phyloP scores from a whole-genome alignment of 2,888 invertebrate genomes.

The Bembecia ichneumoniformis region DNA sequence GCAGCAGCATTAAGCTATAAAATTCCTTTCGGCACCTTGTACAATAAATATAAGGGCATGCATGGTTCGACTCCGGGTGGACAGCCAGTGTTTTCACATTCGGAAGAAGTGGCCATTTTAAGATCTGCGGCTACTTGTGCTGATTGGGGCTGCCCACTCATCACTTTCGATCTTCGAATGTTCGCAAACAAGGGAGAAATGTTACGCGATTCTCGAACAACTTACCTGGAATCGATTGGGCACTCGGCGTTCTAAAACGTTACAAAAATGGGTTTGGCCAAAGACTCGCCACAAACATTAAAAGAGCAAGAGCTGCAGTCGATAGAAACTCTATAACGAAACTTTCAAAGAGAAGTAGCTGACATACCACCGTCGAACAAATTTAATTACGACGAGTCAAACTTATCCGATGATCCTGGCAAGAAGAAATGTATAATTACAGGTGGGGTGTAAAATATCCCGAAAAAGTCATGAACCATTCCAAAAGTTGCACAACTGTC shows the following conservation, averaged over 20 bases:
- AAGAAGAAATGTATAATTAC: slow-evolving; percentile 19
- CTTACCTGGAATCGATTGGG: slow-evolving; percentile 14
- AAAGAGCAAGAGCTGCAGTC: slow-evolving; percentile 10
- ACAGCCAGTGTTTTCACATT: slow-evolving; percentile 9
- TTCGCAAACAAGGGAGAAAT: slow-evolving; percentile 8
- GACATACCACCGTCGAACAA: slow-evolving; percentile 15
- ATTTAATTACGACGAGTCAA: slow-evolving; percentile 34
- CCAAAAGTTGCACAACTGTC: slow-evolving; percentile 1
- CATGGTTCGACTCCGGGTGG: slow-evolving; percentile 10
- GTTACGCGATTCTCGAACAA: slow-evolving; percentile 12
- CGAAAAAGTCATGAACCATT: not conserved
- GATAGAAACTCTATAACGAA: slow-evolving; percentile 12
- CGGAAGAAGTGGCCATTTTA: slow-evolving; percentile 7
- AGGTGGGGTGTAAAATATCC: not conserved
- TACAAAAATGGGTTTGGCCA: slow-evolving; percentile 10
- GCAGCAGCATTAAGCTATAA: not conserved
- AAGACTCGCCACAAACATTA: slow-evolving; percentile 10
- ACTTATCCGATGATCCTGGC: slow-evolving; percentile 31
- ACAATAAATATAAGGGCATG: not conserved
- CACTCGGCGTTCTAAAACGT: slow-evolving; percentile 11
- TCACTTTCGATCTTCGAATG: slow-evolving; percentile 10
- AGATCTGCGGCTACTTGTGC: slow-evolving; percentile 11
- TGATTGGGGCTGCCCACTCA: slow-evolving; percentile 14
- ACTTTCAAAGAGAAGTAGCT: slow-evolving; percentile 12
- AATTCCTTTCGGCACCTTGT: not conserved